Conservation (phyloP, 2,888 invertebrate genomes). For the Protonemura montana region DNA sequence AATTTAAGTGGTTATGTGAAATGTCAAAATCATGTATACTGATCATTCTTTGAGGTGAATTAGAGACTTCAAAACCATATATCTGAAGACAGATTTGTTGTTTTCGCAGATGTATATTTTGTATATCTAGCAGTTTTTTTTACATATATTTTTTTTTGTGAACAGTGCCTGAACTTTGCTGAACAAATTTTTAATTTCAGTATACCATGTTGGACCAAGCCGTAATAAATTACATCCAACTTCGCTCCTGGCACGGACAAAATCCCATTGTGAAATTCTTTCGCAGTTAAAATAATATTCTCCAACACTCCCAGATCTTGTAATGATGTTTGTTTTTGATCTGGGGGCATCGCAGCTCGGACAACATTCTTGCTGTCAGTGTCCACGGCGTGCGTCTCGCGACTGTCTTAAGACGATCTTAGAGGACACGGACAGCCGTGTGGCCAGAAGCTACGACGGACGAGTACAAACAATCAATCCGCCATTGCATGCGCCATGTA, state of each 20-base stretch:
- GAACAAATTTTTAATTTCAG: too few species aligned
- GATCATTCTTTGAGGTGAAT: too few species aligned
- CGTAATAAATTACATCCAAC: too few species aligned
- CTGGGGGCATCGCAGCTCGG: not conserved
- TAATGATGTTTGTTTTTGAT: not conserved
- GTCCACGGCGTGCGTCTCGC: not conserved
- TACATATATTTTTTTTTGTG: too few species aligned
- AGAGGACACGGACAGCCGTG: not conserved
- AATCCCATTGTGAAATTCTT: not conserved
- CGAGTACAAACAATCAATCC: constrained; percentile 27
- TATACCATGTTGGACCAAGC: too few species aligned
- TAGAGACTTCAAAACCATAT: too few species aligned
- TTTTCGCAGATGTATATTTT: too few species aligned
- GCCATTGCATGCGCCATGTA: not conserved
- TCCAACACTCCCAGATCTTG: not conserved
- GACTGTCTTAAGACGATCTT: too few species aligned
- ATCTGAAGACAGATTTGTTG: too few species aligned
- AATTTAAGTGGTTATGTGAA: not conserved
- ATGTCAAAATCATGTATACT: not conserved
- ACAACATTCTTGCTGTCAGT: not conserved
- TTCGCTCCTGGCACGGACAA: too few species aligned
- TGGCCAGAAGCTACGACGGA: constrained; percentile 1
- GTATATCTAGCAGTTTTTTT: too few species aligned
- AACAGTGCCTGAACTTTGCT: too few species aligned
- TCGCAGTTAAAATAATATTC: not conserved